Base-by-base conservation (phyloP, 2,797 vertebrate species). In the Caiman crocodilus region DNA sequence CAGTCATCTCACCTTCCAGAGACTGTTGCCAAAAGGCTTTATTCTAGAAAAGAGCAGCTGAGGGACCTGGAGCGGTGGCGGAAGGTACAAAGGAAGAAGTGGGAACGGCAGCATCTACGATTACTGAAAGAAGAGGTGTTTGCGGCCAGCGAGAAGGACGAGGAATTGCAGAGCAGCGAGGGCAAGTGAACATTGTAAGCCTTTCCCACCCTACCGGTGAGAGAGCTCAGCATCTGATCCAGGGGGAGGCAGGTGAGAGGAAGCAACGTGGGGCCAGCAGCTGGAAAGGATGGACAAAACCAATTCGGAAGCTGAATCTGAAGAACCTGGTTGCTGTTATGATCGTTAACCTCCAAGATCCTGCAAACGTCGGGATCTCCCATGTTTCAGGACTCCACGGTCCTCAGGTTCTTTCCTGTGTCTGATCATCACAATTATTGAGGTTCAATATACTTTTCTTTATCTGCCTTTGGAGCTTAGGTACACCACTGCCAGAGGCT, bases 81-180 rank as follows among this genome's bases (percentile, higher is more conserved):
- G 58, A 84, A 88, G 84, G 91, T 76, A 81, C 0, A 42, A 9
- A 42, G 42, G 42, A 42, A 0, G 71, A 55, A 79, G 59, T 23
- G 59, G 59, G 10, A 23, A 60, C 20, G 14, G 23, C 59, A 60
- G 14, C 85, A 92, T 79, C 42, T 79, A 84, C 23, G 55, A 95
- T 87, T 90, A 92, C 59, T 80, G 82, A 94, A 77, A 59, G 92
- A 87, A 92, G 94, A 90, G 15, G 20, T 85, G 93, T 87, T 89
- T 2, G 61, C 20, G 11, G 59, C 23, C 23, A 20, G 21, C 18
- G 59, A 23, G 59, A 23, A 23, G 59, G 59, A 42, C 42, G 42
- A 9, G 42, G 42, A 42, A 42, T 42, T 42, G 8, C 42, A 42
- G 20, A 60, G 59, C 18, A 60, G 20, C 18, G 5, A 60, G 59